A percentile compares a stretch with the other conserved stretches of the same genome.
Evolutionary conservation across 2,113 vertebrate genomes (phyloP).

Genomic region (Puntigrus tetrazona): DNA sequence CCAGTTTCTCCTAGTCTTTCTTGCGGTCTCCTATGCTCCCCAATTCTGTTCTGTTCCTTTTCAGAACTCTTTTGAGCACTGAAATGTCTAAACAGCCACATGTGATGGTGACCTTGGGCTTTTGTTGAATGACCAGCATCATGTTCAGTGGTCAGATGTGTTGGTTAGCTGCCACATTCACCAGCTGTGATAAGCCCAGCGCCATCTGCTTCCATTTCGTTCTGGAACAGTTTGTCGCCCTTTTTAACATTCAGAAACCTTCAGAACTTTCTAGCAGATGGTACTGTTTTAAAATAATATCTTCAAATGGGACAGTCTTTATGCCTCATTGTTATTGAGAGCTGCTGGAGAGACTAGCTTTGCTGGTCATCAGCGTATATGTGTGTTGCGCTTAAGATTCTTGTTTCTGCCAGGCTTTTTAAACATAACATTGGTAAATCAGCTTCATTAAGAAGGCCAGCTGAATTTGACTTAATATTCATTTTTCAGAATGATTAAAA

Average conservation of each 20-base stretch:
- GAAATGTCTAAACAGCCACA: not conserved
- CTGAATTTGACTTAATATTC: too few relatives aligned
- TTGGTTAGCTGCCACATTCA: not conserved
- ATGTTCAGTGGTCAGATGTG: constrained; percentile 7
- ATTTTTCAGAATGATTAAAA: too few relatives aligned
- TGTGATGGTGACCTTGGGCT: not conserved
- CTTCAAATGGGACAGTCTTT: not conserved
- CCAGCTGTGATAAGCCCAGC: constrained; percentile 11
- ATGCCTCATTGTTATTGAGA: not conserved
- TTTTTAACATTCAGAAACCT: not conserved
- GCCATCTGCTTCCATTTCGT: not conserved
- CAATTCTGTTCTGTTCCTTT: not conserved
- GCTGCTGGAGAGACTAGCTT: not conserved
- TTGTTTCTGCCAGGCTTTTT: not conserved
- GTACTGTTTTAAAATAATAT: not conserved
- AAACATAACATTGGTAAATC: not conserved
- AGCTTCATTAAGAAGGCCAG: not conserved
- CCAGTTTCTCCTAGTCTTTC: not conserved
- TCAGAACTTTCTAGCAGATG: not conserved
- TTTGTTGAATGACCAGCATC: not conserved
- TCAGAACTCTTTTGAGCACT: not conserved
- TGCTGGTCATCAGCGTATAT: not conserved
- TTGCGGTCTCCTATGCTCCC: not conserved
- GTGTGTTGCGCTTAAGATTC: not conserved
- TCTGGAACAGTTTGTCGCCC: not conserved